Conservation (phyloP, 2,113 vertebrate genomes). For the Sander lucioperca region DNA sequence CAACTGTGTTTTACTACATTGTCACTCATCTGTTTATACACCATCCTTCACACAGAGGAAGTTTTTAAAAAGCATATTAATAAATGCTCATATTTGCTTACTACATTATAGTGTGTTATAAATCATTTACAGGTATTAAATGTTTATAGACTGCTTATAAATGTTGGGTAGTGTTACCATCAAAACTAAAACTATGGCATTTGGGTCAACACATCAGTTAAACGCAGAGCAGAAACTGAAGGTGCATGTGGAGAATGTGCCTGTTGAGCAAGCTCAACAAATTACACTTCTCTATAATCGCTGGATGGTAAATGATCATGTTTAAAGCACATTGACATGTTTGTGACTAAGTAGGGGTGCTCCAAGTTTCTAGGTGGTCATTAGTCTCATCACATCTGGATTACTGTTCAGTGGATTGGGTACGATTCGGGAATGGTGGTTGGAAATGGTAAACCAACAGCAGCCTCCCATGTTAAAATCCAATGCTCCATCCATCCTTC, state of each 20-base stretch:
- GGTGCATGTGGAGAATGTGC: neutral
- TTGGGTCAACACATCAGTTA: neutral
- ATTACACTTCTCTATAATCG: neutral
- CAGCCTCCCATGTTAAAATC: no score
- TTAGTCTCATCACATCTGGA: neutral
- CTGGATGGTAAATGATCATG: neutral
- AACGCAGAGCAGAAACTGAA: neutral
- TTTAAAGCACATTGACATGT: neutral
- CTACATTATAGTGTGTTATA: neutral
- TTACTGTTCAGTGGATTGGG: neutral
- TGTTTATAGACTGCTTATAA: neutral
- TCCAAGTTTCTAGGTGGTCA: neutral
- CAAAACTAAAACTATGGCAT: neutral
- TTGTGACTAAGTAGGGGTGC: neutral
- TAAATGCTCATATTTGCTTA: neutral
- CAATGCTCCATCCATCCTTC: neutral
- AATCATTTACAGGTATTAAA: neutral
- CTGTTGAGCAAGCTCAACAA: neutral
- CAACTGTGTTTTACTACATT: neutral
- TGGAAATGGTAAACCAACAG: neutral
- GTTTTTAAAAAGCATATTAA: no score
- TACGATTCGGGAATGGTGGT: neutral
- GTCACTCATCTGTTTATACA: neutral
- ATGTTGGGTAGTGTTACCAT: neutral
- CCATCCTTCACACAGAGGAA: neutral